These are phyloP conservation scores for Neopelma chrysocephalum DNA, from an alignment of 2,797 vertebrate species.

Conservation along the genomic window DNA sequence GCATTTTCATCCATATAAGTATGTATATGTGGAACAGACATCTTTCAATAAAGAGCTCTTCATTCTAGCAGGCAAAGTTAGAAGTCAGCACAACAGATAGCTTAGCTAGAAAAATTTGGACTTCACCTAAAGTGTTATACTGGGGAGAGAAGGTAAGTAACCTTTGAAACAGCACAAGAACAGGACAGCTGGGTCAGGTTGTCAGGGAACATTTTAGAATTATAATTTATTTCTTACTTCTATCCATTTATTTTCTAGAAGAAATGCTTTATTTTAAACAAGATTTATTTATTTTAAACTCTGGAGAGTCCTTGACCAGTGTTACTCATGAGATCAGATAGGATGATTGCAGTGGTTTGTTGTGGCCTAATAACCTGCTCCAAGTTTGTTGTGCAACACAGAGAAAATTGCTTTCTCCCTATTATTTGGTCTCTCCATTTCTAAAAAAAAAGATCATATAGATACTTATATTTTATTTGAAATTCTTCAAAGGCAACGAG, in stretches of 20 bases:
- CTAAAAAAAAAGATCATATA: not conserved
- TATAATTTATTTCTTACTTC: not conserved
- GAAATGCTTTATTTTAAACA: not conserved
- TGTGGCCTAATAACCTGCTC: not conserved
- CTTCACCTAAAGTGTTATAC: not conserved
- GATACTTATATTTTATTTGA: not conserved
- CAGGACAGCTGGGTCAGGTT: not conserved
- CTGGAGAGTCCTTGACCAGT: not conserved
- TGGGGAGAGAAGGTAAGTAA: not conserved
- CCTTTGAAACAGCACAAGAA: not conserved
- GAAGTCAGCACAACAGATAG: not conserved
- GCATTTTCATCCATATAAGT: slow-evolving; percentile 1
- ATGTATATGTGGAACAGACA: not conserved
- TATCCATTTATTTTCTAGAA: not conserved
- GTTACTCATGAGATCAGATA: not conserved
- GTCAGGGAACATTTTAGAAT: not conserved
- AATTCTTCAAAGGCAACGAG: not conserved
- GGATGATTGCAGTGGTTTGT: not conserved
- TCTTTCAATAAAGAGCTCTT: not conserved
- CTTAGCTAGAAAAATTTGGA: not conserved
- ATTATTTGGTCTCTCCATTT: not conserved
- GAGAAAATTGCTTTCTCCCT: not conserved
- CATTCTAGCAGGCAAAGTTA: not conserved
- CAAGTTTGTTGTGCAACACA: not conserved
- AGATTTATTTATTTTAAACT: not conserved